Conservation (phyloP, 2,888 invertebrate genomes). For the Meta bourneti region DNA sequence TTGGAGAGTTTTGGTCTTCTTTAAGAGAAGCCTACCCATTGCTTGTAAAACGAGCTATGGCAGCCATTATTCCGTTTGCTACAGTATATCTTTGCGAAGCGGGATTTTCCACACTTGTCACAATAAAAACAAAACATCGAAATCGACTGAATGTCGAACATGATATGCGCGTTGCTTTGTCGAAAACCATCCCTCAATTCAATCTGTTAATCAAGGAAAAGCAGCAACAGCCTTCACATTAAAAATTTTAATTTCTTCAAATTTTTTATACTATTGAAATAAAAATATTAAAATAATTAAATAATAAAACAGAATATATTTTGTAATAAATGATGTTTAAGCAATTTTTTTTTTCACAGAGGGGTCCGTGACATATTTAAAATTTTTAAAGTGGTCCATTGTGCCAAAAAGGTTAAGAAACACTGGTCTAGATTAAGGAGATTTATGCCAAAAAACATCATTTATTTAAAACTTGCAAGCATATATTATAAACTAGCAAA, state of each 20-base stretch:
- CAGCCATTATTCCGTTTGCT: conserved; percentile 65
- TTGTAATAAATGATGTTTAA: conserved; percentile 63
- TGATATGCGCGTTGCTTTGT: conserved; percentile 57
- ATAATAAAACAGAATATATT: conserved; percentile 59
- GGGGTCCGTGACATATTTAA: conserved; percentile 50
- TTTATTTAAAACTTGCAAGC: too few relatives aligned
- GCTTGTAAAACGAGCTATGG: conserved; percentile 31
- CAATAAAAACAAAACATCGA: conserved; percentile 57
- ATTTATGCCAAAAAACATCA: too few relatives aligned
- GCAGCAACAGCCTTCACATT: conserved; percentile 54
- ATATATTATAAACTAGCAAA: too few relatives aligned
- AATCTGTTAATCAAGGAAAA: conserved; percentile 60
- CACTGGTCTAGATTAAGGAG: too few relatives aligned
- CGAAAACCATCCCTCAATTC: conserved; percentile 63
- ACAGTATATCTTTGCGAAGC: conserved; percentile 59
- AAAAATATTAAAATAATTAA: conserved; percentile 65
- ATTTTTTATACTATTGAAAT: conserved; percentile 62
- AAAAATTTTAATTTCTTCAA: conserved; percentile 62
- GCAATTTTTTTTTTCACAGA: conserved; percentile 63
- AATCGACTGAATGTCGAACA: conserved; percentile 56
- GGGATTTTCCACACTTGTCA: conserved; percentile 48
- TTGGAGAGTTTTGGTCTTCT: not conserved
- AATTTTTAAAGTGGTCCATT: conserved; percentile 46
- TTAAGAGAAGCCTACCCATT: not conserved
- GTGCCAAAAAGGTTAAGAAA: conserved; percentile 49